Evolutionary conservation across 2,888 invertebrate species (phyloP), one percentile per base, ranked within the genome.

Genomic region (Calliopum simillimum): DNA sequence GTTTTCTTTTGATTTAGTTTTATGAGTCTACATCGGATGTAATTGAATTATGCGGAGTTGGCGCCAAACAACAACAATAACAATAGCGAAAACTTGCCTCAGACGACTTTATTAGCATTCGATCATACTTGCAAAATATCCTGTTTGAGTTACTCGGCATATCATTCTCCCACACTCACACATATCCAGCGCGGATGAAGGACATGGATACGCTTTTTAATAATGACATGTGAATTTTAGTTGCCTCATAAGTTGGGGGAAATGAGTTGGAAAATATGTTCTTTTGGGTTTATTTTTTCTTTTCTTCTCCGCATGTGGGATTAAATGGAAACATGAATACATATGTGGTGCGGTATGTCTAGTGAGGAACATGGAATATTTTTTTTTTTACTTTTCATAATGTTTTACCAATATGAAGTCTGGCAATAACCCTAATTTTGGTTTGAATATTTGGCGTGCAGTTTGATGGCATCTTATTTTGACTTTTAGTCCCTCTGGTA

Each of bases 1-100:
- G 80, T 83, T 81, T 83, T 83, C 79, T 81, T 81, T 83, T 83
- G 82, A 83, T 83, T 83, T 82, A 82, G 80, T 83, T 83, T 83
- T 81, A 83, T 83, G 82, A 78, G 82, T 82, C 83, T 83, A 79
- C 83, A 79, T 82, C 82, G 83, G 82, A 83, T 83, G 83, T 83
- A 83, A 83, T 83, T 83, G 83, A 83, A 83, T 83, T 82, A 83
- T 82, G 80, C 80, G 80, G n/a, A 82, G 80, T 79, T 81, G 81
- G 82, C 82, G 83, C 79, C 81, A 78, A 55, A 23, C 61, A 55
- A 58, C 19, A 59, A 64, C 16, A 56, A 43, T 16, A 47, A 63
- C 59, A 56, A 53, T 51, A 64, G 44, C 49, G 23, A 46, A 73
- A 71, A 75, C 70, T n/a, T 74, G 69, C 76, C 70, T 69, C 74